A percentile compares a stretch with the other conserved stretches of the same genome.
These are phyloP conservation scores for Euplexia lucipara DNA, from an alignment of 2,888 invertebrate species.

Conservation along the genomic window DNA sequence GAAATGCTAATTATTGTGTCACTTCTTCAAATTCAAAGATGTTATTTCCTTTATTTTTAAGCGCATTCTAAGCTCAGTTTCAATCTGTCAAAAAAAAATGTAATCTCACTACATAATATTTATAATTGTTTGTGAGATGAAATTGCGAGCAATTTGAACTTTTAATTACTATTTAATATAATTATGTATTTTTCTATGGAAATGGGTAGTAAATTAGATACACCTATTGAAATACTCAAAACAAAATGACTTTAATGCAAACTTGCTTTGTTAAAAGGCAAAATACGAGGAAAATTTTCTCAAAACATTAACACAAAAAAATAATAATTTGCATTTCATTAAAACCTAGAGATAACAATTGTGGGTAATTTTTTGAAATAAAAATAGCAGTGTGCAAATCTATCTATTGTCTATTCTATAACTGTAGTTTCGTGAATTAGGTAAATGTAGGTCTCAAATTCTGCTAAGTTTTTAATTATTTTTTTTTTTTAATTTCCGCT, in stretches of 20 bases:
- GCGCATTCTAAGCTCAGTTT: no score
- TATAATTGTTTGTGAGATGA: no score
- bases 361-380: conserved; percentile 52
- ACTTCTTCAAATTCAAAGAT: no score
- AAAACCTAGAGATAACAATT: conserved; percentile 29
- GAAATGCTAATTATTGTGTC: conserved; percentile 52
- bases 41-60: no score
- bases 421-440: conserved; percentile 58
- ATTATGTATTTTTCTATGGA: conserved; percentile 7
- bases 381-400: conserved; percentile 60
- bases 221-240: conserved; percentile 25
- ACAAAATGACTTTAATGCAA: no score
- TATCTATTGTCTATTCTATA: conserved; percentile 54
- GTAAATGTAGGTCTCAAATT: conserved; percentile 56
- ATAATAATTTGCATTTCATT: conserved; percentile 58
- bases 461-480: conserved; percentile 56
- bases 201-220: neutral
- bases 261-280: conserved; percentile 4
- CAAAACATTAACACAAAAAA: neutral
- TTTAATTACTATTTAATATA: neutral
- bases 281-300: neutral
- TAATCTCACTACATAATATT: no score
- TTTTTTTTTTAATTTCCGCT: conserved; percentile 14
- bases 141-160: no score
- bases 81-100: no score